Base-by-base conservation (phyloP, 2,113 vertebrate species). In the Colinus virginianus region DNA sequence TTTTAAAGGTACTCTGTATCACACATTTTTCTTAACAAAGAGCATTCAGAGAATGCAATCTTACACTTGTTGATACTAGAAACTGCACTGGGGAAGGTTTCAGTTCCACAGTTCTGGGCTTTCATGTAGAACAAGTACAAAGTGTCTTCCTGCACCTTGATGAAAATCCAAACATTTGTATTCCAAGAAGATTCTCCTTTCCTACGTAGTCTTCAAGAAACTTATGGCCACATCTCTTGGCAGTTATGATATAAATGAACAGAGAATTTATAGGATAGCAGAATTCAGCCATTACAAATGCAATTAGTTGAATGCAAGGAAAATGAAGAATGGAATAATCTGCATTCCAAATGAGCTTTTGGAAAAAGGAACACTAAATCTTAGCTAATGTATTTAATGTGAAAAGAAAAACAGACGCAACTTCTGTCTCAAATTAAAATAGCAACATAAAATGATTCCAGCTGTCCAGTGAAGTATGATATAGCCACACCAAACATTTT, bases 391-490 rank as follows among this genome's bases (percentile, higher is more conserved):
- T 84, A 93, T 94, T 85, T 92, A 95, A 93, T 92, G 78, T 83
- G 61, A 83, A 80, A 93, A 95, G 91, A 71, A 94, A 96, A 93
- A 74, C 51, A 90, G 46, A 45, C 49, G 83, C 55, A 61, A 83
- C 68, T 92, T 92, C 91, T 96, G 95, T 92, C 84, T 94, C 87
- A 94, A 96, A 94, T 96, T 94, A 92, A 94, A 95, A 92, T 92
- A 96, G 87, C 87, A 91, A 79, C 71, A 68, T 74, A 91, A 94
- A 96, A 83, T 80, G 71, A 45, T 94, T 92, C 94, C 94, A 96
- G 93, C 84, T 96, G 89, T 83, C 75, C 11, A 10, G 58, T 63
- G 67, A 34, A 70, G 63, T 85, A 77, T 77, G 63, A 85, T 93
- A 88, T 56, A 87, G 91, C 68, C 81, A 90, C 81, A 93, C 75